Percentiles rank a stretch among this genome's conserved stretches.
Evolutionary conservation across 1,140 invertebrate genomes (phyloP).

Genomic region (Pogonus chalceus): DNA sequence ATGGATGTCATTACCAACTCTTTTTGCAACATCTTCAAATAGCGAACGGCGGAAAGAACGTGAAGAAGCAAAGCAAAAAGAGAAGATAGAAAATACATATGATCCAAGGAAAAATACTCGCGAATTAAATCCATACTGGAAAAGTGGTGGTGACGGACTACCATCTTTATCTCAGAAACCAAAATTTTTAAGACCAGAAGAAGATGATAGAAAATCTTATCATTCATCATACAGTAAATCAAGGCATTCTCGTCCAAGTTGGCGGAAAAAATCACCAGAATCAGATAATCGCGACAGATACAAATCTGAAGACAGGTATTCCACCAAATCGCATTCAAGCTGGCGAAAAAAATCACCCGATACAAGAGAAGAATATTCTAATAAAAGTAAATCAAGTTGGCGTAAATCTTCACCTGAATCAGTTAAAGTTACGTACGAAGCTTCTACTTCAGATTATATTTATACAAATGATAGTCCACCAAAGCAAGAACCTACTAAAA

Average conservation of each 20-base stretch:
- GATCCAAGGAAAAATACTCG: constrained; percentile 59
- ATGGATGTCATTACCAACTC: constrained; percentile 38
- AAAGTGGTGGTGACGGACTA: constrained; percentile 73
- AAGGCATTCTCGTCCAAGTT: not conserved
- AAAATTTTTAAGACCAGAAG: constrained; percentile 41
- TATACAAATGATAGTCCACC: not conserved
- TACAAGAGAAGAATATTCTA: no score
- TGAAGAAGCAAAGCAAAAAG: constrained; percentile 24
- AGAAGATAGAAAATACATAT: constrained; percentile 46
- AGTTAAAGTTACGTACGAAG: no score
- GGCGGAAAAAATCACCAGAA: not conserved
- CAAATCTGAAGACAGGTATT: not conserved
- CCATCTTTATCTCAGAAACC: constrained; percentile 39
- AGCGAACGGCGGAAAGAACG: constrained; percentile 30
- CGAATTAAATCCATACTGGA: constrained; percentile 91
- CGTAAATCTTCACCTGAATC: no score
- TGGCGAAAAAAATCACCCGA: no score
- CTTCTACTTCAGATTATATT: not conserved
- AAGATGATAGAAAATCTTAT: constrained; percentile 13
- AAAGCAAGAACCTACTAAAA: constrained; percentile 13
- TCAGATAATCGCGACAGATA: not conserved
- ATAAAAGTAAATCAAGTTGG: no score
- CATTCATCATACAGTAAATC: not conserved
- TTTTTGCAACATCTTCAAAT: constrained; percentile 33
- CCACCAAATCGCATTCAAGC: no score